Percentiles rank a stretch among this genome's conserved stretches.
Evolutionary conservation across 2,113 vertebrate species (phyloP).

Genomic region (Salvelinus namaycush): DNA sequence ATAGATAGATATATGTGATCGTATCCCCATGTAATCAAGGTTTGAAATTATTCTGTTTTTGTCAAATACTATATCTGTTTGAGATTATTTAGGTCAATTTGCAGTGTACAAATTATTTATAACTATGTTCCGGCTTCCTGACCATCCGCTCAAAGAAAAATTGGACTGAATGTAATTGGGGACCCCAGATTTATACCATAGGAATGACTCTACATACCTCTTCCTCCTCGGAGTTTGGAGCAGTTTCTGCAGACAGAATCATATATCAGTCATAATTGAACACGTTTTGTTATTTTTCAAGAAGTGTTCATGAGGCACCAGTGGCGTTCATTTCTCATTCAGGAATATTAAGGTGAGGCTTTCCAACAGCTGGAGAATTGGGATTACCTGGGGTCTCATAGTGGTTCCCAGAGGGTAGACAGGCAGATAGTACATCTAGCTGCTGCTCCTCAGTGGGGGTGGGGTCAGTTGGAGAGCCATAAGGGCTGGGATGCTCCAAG

Average conservation of each 20-base stretch:
- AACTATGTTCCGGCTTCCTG: no score
- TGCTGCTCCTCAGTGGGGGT: neutral
- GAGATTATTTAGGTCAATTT: no score
- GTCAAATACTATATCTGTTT: no score
- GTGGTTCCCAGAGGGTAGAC: slow-evolving; percentile 14
- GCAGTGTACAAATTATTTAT: no score
- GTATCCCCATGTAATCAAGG: no score
- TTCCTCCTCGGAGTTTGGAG: neutral
- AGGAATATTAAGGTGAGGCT: no score
- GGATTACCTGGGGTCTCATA: slow-evolving; percentile 47
- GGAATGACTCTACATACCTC: slow-evolving; percentile 30
- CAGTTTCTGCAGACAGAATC: slow-evolving; percentile 32
- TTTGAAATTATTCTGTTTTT: no score
- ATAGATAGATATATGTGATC: no score
- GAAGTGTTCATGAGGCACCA: neutral
- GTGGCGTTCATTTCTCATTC: no score
- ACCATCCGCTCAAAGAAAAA: no score
- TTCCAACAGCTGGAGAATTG: no score
- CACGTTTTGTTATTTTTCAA: neutral
- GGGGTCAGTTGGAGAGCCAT: slow-evolving; percentile 8
- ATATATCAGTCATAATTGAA: slow-evolving; percentile 9
- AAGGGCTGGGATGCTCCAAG: slow-evolving; percentile 24
- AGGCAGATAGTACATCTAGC: neutral
- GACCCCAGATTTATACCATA: neutral
- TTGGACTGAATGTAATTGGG: no score